Conservation (phyloP, 1,140 invertebrate species). For the Oscheius sp. region DNA sequence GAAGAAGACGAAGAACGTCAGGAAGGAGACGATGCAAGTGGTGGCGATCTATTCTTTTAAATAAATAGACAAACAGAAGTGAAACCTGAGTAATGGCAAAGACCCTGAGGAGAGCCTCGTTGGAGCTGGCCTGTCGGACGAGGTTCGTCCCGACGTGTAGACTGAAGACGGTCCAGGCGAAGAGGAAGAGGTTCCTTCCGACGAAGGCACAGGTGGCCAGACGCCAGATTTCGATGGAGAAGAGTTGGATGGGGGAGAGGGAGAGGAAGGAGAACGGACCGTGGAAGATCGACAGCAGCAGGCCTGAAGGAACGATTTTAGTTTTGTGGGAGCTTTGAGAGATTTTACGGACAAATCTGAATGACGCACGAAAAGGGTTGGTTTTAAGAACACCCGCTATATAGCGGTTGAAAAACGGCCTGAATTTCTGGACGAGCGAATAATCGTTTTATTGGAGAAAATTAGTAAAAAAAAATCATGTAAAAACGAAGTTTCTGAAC, state of each 20-base stretch:
- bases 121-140: slow-evolving; percentile 22
- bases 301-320: too few relatives aligned
- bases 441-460: too few relatives aligned
- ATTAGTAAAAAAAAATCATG: too few relatives aligned
- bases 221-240: slow-evolving; percentile 39
- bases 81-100: slow-evolving; percentile 28
- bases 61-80: background rate
- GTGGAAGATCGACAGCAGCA: slow-evolving; percentile 19
- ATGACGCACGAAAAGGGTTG: too few relatives aligned
- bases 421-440: too few relatives aligned
- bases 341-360: too few relatives aligned
- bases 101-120: slow-evolving; percentile 26
- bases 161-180: slow-evolving; percentile 46
- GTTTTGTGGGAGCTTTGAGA: too few relatives aligned
- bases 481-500: too few relatives aligned
- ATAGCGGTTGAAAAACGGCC: too few relatives aligned
- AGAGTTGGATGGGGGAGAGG: slow-evolving; percentile 20
- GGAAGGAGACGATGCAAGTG: slow-evolving; percentile 36
- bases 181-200: slow-evolving; percentile 49
- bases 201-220: slow-evolving; percentile 38
- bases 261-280: slow-evolving; percentile 18
- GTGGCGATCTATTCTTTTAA: slow-evolving; percentile 31
- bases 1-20: slow-evolving; percentile 38
- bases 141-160: slow-evolving; percentile 32
- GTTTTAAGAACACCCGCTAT: too few relatives aligned